Conservation (phyloP, 2,113 vertebrate species). For the Eidolon helvum region DNA sequence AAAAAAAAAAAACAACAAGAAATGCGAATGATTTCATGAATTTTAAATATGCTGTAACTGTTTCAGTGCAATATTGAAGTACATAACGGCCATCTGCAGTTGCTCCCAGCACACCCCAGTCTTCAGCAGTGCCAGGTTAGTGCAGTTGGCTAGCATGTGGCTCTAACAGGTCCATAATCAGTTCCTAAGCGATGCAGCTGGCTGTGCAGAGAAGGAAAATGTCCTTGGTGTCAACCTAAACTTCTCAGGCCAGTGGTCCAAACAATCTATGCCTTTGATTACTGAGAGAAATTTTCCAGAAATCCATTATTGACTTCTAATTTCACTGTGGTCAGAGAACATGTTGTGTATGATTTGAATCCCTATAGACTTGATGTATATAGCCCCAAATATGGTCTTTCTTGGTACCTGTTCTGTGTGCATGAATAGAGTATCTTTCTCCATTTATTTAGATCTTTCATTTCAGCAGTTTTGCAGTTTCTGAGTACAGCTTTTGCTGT, state of each 20-base stretch:
- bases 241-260: not conserved
- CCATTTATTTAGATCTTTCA: not conserved
- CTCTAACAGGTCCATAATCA: not conserved
- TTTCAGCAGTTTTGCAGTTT: not conserved
- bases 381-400: not conserved
- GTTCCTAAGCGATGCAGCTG: not conserved
- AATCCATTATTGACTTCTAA: not conserved
- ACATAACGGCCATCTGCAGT: not conserved
- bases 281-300: slow-evolving; percentile 27
- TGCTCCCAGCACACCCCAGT: not conserved
- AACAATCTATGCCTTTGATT: not conserved
- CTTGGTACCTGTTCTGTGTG: not conserved
- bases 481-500: not conserved
- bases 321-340: not conserved
- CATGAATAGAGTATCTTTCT: not conserved
- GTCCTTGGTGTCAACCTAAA: not conserved
- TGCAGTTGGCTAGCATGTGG: not conserved
- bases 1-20: not conserved
- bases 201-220: not conserved
- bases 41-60: slow-evolving; percentile 21
- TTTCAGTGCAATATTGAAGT: not conserved
- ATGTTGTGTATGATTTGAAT: not conserved
- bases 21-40: slow-evolving; percentile 10
- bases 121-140: not conserved
- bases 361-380: not conserved